phyloP scores from a whole-genome alignment of 1,140 invertebrate species.

The Sipha flava region DNA sequence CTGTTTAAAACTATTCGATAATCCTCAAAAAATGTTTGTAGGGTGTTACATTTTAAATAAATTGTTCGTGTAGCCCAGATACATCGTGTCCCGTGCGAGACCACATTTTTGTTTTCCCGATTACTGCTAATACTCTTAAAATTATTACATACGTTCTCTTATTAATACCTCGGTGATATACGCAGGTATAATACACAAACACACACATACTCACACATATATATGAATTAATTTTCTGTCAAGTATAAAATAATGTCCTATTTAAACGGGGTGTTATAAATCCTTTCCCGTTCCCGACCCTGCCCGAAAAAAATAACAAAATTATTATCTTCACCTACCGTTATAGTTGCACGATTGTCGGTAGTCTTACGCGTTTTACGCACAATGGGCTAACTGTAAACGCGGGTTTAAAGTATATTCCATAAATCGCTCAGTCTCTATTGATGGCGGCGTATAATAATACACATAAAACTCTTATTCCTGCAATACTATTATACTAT shows the following conservation, averaged over 20 bases:
- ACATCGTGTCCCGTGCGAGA: neutral
- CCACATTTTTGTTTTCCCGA: neutral
- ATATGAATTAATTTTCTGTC: neutral
- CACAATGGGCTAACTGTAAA: constrained; percentile 5
- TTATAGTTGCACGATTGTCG: neutral
- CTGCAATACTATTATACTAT: neutral
- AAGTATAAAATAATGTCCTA: neutral
- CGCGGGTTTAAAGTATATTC: neutral
- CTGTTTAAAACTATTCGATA: neutral
- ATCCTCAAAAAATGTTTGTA: neutral
- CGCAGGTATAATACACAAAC: too few species aligned
- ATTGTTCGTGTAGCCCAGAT: neutral
- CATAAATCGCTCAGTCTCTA: neutral
- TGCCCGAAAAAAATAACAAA: neutral
- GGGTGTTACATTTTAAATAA: neutral
- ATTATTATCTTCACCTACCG: neutral
- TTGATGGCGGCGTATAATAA: neutral
- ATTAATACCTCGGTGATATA: too few species aligned
- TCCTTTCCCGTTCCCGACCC: neutral
- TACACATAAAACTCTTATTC: too few species aligned
- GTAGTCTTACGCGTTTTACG: neutral
- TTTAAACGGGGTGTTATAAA: neutral
- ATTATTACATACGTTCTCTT: neutral
- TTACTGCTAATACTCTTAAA: neutral
- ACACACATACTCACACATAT: too few species aligned